Conservation (phyloP, 2,888 invertebrate species). For the Spodoptera exigua region DNA sequence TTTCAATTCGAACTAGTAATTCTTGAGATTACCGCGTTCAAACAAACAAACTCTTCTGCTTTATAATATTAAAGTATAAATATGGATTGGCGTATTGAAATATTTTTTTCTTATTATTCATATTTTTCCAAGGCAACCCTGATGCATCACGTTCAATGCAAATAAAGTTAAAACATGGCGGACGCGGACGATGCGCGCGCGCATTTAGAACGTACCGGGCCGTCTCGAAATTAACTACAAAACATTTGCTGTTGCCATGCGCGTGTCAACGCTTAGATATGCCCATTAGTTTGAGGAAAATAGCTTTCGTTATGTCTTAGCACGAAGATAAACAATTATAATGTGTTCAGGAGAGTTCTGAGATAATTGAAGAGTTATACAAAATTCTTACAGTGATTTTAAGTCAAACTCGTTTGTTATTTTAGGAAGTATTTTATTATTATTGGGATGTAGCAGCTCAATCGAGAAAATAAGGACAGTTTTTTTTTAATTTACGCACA, state of each 20-base stretch:
- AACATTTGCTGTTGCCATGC: constrained; percentile 51
- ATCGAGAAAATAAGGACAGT: no score
- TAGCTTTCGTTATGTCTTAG: constrained; percentile 24
- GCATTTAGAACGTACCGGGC: constrained; percentile 56
- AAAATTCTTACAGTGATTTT: no score
- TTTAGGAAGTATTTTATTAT: no score
- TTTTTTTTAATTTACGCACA: no score
- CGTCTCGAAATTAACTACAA: constrained; percentile 58
- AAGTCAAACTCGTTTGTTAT: no score
- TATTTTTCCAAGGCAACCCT: constrained; percentile 55
- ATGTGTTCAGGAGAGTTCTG: no score
- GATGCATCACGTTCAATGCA: constrained; percentile 54
- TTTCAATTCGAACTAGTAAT: no score
- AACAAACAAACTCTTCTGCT: no score
- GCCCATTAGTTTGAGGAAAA: constrained; percentile 43
- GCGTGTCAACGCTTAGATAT: constrained; percentile 48
- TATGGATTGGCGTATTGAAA: background rate
- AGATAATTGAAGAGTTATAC: no score
- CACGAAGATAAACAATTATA: background rate
- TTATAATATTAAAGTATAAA: no score
- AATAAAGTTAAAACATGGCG: constrained; percentile 60
- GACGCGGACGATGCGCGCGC: constrained; percentile 51
- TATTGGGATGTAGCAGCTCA: no score
- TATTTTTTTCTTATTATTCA: background rate
- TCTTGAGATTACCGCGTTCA: no score